Evolutionary conservation across 2,888 invertebrate genomes (phyloP).

Genomic region (Drosophila dives): DNA sequence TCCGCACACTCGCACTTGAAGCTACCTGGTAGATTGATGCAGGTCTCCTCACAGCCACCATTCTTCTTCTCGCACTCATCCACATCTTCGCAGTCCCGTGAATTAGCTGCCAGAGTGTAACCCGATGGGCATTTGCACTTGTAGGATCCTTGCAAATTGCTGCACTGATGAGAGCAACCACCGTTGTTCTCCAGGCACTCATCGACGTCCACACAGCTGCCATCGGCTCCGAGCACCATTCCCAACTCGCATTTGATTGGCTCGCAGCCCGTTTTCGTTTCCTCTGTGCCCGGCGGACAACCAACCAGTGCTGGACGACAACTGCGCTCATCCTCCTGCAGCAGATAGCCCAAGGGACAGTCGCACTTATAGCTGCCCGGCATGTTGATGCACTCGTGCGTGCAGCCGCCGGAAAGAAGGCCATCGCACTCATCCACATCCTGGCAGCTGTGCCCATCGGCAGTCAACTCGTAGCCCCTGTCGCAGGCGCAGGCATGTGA

Average conservation of each 20-base stretch:
- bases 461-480: slow-evolving; percentile 82
- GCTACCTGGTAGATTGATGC: slow-evolving; percentile 85
- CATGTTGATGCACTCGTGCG: slow-evolving; percentile 86
- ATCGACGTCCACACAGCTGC: slow-evolving; percentile 85
- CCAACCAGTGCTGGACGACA: slow-evolving; percentile 77
- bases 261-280: slow-evolving; percentile 67
- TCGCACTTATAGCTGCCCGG: slow-evolving; percentile 86
- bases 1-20: slow-evolving; percentile 86
- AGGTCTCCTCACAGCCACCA: slow-evolving; percentile 83
- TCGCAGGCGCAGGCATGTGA: slow-evolving; percentile 85
- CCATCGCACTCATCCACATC: slow-evolving; percentile 86
- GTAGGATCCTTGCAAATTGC: slow-evolving; percentile 85
- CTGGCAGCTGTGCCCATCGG: slow-evolving; percentile 83
- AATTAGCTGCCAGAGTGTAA: slow-evolving; percentile 84
- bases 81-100: slow-evolving; percentile 86
- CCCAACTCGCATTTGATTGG: slow-evolving; percentile 84
- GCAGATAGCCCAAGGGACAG: slow-evolving; percentile 86
- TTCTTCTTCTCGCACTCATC: slow-evolving; percentile 86
- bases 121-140: slow-evolving; percentile 88
- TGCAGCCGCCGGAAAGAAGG: slow-evolving; percentile 83
- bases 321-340: slow-evolving; percentile 77
- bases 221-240: slow-evolving; percentile 83
- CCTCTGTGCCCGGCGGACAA: slow-evolving; percentile 76
- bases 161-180: slow-evolving; percentile 83
- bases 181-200: slow-evolving; percentile 85